These are phyloP conservation scores for Casuarius casuarius DNA, from an alignment of 2,113 vertebrate genomes.

Conservation along the genomic window DNA sequence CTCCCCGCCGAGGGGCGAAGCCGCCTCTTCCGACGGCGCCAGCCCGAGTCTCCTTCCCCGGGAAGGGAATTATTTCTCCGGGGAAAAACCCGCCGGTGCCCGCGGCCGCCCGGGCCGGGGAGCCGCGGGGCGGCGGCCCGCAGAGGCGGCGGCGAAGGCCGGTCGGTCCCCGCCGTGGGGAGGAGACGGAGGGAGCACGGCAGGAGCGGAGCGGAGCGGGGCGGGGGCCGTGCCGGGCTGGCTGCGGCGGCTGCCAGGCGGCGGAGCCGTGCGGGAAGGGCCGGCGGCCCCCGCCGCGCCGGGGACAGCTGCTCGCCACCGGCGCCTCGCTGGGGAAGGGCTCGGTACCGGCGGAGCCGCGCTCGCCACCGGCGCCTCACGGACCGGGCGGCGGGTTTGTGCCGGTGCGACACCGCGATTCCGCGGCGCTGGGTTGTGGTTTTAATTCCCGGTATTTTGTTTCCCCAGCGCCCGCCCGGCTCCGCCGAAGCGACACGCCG, in stretches of 20 bases:
- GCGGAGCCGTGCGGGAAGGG: not conserved
- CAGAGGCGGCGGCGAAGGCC: not conserved
- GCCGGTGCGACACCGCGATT: no score
- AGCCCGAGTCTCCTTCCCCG: not conserved
- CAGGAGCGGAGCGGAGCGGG: no score
- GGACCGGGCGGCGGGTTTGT: no score
- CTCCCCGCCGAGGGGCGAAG: not conserved
- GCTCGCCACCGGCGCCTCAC: not conserved
- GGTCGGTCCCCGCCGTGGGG: not conserved
- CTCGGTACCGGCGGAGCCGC: not conserved
- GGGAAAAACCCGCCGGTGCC: not conserved
- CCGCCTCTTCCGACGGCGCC: conserved; percentile 31
- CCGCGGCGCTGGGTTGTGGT: not conserved
- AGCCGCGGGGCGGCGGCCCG: not conserved
- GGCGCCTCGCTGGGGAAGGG: not conserved
- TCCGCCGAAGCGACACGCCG: not conserved
- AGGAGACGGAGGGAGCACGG: no score
- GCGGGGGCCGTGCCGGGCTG: no score
- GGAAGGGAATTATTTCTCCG: not conserved
- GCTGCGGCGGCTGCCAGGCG: no score
- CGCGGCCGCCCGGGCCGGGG: not conserved
- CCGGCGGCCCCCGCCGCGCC: not conserved
- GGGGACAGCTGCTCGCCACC: not conserved
- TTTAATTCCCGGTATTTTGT: not conserved
- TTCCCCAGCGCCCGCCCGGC: not conserved